phyloP scores from a whole-genome alignment of 92 coral and sea anemone genomes.

The Zoanthus sansibaricus region DNA sequence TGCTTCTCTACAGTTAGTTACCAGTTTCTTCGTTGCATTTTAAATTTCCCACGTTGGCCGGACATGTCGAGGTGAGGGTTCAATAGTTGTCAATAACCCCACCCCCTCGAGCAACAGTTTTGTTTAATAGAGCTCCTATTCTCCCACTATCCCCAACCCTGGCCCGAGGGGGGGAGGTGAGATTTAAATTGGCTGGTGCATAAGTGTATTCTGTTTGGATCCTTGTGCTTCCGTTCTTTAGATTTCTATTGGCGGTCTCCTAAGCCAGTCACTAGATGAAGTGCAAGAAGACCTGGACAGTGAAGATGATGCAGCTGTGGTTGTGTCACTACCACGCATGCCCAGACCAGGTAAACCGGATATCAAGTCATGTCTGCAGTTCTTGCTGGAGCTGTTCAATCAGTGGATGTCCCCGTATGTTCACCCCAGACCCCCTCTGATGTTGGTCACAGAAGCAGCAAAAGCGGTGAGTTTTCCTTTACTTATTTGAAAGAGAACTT shows the following conservation, averaged over 20 bases:
- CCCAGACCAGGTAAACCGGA: slow-evolving; percentile 92
- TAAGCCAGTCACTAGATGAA: slow-evolving; percentile 82
- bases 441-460: slow-evolving; percentile 93
- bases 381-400: slow-evolving; percentile 93
- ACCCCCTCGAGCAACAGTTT: no score
- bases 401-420: slow-evolving; percentile 99
- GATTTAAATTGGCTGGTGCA: no score
- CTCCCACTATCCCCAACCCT: no score
- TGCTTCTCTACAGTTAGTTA: no score
- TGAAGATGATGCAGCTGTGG: slow-evolving; percentile 81
- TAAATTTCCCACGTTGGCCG: no score
- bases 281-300: slow-evolving; percentile 86
- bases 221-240: slow-evolving; percentile 2
- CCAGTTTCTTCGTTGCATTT: no score
- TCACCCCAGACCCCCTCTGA: slow-evolving; percentile 96
- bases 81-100: no score
- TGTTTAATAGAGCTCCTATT: no score
- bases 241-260: slow-evolving; percentile 84
- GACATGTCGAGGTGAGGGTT: no score
- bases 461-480: slow-evolving; percentile 84
- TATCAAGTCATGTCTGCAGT: slow-evolving; percentile 96
- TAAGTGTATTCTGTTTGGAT: background rate
- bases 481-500: background rate
- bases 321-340: slow-evolving; percentile 76
- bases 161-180: no score